Percentiles rank a stretch among this genome's conserved stretches.
phyloP scores from a whole-genome alignment of 2,113 vertebrate genomes.

The Lycaon pictus region DNA sequence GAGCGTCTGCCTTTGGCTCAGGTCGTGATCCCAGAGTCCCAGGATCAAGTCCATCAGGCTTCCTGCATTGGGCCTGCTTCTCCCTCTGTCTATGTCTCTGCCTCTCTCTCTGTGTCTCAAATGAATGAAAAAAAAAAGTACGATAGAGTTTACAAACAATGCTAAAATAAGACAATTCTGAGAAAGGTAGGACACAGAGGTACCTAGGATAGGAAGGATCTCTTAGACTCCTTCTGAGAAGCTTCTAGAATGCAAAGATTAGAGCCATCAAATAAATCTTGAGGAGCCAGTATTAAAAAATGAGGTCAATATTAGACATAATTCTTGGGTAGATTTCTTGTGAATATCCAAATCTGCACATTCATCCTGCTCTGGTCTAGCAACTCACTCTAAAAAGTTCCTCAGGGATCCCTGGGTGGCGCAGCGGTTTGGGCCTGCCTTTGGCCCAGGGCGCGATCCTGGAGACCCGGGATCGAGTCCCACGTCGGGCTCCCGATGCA shows the following conservation, averaged over 20 bases:
- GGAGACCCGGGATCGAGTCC: too few relatives aligned
- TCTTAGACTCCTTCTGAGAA: constrained; percentile 32
- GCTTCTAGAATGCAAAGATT: constrained; percentile 54
- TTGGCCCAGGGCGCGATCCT: too few relatives aligned
- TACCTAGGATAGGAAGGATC: not conserved
- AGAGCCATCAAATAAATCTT: constrained; percentile 23
- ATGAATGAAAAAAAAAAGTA: not conserved
- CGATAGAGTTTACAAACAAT: constrained; percentile 70
- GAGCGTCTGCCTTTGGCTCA: too few relatives aligned
- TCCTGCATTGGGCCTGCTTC: too few relatives aligned
- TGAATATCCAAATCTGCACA: constrained; percentile 7
- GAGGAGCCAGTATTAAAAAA: constrained; percentile 19
- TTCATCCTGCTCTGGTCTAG: constrained; percentile 12
- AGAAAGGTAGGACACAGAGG: not conserved
- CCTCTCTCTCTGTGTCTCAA: too few relatives aligned
- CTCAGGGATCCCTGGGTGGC: too few relatives aligned
- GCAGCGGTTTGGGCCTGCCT: too few relatives aligned
- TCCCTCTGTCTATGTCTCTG: too few relatives aligned
- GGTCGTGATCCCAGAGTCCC: too few relatives aligned
- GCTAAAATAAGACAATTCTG: constrained; percentile 48
- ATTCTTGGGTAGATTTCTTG: not conserved
- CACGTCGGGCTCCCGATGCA: too few relatives aligned
- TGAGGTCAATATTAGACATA: constrained; percentile 3
- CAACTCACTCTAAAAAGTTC: not conserved
- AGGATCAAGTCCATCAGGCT: too few relatives aligned